These are phyloP conservation scores for Cyphomyrus discorhynchus DNA, from an alignment of 2,113 vertebrate species.

Conservation along the genomic window DNA sequence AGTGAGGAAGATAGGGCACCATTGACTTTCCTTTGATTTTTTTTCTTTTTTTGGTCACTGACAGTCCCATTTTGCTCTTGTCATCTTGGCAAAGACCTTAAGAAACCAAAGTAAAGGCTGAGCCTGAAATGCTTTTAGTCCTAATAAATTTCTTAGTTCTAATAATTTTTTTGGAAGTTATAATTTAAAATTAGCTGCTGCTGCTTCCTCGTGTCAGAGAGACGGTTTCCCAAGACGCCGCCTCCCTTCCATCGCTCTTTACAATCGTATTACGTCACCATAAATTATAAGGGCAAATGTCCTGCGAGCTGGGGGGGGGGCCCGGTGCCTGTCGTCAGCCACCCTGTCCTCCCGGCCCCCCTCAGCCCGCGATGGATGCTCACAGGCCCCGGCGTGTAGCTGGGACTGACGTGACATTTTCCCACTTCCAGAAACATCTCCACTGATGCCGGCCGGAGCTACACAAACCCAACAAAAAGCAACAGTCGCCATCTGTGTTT, in stretches of 20 bases:
- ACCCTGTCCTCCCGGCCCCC: not conserved
- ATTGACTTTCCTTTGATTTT: not conserved
- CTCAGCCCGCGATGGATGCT: too few species aligned
- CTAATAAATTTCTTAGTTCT: not conserved
- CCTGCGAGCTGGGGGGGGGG: not conserved
- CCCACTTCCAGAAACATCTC: not conserved
- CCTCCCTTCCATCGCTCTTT: not conserved
- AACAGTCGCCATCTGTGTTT: not conserved
- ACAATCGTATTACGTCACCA: not conserved
- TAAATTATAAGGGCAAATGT: not conserved
- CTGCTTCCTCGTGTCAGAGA: not conserved
- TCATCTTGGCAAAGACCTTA: not conserved
- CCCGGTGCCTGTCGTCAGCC: not conserved
- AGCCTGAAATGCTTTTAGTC: not conserved
- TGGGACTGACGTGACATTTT: not conserved
- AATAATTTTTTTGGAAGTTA: not conserved
- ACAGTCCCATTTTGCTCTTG: not conserved
- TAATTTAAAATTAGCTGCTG: not conserved
- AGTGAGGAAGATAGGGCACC: not conserved
- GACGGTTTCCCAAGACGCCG: not conserved
- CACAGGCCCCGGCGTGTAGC: not conserved
- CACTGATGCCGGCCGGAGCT: not conserved
- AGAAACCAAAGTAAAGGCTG: not conserved
- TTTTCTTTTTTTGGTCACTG: not conserved
- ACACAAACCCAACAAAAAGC: not conserved